phyloP scores from a whole-genome alignment of 2,113 vertebrate genomes.

The Elaphurus davidianus region DNA sequence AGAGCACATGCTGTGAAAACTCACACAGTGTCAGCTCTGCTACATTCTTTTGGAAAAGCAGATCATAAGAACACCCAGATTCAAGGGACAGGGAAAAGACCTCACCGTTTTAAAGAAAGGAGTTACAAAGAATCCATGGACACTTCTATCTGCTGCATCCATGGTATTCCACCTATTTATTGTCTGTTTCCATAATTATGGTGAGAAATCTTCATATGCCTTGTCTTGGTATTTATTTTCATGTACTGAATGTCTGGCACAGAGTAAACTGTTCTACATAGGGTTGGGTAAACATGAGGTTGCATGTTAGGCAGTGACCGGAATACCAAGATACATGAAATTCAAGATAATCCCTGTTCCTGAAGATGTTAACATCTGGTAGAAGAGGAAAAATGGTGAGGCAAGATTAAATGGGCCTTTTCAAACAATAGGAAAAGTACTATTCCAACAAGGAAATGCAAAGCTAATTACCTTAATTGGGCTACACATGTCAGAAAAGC shows the following conservation, averaged over 20 bases:
- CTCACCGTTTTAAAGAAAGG: neutral
- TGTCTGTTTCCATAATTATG: neutral
- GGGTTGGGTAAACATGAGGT: neutral
- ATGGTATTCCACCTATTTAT: neutral
- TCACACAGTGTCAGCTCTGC: neutral
- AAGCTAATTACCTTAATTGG: neutral
- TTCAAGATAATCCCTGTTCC: neutral
- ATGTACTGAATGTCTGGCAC: neutral
- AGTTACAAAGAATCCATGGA: neutral
- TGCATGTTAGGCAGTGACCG: neutral
- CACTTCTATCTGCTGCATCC: neutral
- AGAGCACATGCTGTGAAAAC: neutral
- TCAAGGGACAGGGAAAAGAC: neutral
- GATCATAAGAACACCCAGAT: neutral
- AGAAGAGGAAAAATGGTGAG: neutral
- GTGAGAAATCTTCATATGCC: neutral
- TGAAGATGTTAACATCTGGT: neutral
- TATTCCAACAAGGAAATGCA: neutral
- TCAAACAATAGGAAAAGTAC: neutral
- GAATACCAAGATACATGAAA: neutral
- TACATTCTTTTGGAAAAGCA: neutral
- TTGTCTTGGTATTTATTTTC: conserved; percentile 4
- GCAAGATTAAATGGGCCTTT: neutral
- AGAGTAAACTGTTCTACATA: neutral
- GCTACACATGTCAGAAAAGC: neutral